Evolutionary conservation across 2,797 vertebrate genomes (phyloP), one percentile per base, ranked within the genome.

Genomic region (Hydrophis major): DNA sequence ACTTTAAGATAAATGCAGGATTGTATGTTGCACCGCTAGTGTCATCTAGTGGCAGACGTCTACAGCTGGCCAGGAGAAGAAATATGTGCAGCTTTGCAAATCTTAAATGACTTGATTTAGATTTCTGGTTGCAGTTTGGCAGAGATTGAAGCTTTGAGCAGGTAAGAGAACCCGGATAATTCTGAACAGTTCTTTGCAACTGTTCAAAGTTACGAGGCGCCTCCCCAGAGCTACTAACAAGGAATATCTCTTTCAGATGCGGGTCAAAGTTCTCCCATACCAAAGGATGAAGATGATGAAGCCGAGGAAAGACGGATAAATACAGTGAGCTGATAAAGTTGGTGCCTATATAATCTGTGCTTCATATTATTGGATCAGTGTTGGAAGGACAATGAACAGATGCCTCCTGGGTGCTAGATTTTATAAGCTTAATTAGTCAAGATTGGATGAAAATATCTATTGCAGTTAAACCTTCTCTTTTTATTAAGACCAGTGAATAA

Each of bases 1-100:
- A n/a, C 92, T 42, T 60, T 66, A 47, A 91, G 91, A 0, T 2
- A 55, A 90, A 69, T 25, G 78, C 2, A 11, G 1, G 59, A 50
- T 47, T 6, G 20, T 42, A 11, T 94, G 95, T 96, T 96, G 88
- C n/a, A 78, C 96, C 92, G 95, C 94, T 92, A 94, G 95, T 95
- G 93, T 95, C 97, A 96, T 95, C 97, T 98, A 93, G 97, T 96
- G 98, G 96, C 90, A 32, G 18, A 12, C 66, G 1, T 3, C 0
- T 0, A 42, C 8, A 91, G 94, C 90, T 96, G 94, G 96, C 74
- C 14, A 22, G 63, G 93, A 89, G 93, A 66, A 4, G 55, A 63
- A 63, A 92, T 89, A 1, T 63, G 1, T 42, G 32, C 25, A 12
- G 12, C 22, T 2, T 53, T 87, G 55, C 3, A 32, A n/a, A n/a